Evolutionary conservation across 2,888 invertebrate species (phyloP).

Genomic region (Elegia similella): DNA sequence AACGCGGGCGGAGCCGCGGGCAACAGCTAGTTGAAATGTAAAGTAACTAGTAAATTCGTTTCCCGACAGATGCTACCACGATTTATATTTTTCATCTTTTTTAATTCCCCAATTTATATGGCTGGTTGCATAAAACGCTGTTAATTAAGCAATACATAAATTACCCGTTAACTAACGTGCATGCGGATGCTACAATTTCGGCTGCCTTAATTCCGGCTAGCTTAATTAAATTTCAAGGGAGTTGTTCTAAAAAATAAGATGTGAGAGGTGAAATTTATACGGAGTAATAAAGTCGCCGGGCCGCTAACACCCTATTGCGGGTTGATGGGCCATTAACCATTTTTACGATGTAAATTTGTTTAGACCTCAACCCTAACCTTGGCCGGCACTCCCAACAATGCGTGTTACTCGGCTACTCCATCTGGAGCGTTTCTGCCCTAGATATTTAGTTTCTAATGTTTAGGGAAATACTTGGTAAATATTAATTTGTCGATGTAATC

Average conservation of each 20-base stretch:
- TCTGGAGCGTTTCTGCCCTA: background rate
- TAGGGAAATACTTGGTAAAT: too few species aligned
- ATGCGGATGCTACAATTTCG: constrained; percentile 19
- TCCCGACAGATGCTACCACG: background rate
- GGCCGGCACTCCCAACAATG: constrained; percentile 4
- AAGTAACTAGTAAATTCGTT: too few species aligned
- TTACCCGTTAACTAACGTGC: constrained; percentile 14
- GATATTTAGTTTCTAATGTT: background rate
- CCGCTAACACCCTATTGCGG: constrained; percentile 36
- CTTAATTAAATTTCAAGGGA: constrained; percentile 35
- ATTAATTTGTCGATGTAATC: too few species aligned
- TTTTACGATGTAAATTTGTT: constrained; percentile 53
- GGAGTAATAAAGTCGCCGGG: constrained; percentile 31
- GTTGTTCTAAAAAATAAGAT: constrained; percentile 40
- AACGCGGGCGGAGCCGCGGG: too few species aligned
- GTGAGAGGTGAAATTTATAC: constrained; percentile 40
- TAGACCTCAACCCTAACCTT: constrained; percentile 42
- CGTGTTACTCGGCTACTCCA: background rate
- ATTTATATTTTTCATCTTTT: background rate
- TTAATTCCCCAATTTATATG: background rate
- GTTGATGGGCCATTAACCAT: constrained; percentile 44
- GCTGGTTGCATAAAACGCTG: background rate
- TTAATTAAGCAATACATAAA: constrained; percentile 14
- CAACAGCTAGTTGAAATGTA: too few species aligned
- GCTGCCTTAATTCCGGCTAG: constrained; percentile 18